A percentile compares a stretch with the other conserved stretches of the same genome.
Evolutionary conservation across 92 coral and sea anemone species (phyloP).

Genomic region (Umimayanthus kanabou): DNA sequence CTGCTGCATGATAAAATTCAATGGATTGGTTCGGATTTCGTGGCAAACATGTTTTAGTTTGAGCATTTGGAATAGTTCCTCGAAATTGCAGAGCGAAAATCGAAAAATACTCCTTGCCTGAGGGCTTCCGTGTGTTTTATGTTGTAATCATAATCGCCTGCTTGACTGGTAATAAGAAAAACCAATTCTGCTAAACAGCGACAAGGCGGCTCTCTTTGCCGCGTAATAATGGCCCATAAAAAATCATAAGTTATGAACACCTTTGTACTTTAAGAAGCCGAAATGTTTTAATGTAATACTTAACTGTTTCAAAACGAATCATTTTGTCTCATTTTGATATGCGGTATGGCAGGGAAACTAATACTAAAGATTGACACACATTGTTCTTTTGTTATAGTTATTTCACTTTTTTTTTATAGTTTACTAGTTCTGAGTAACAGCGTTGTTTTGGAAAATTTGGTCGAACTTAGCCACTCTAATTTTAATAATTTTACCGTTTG

Average conservation of each 20-base stretch:
- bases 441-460: neutral
- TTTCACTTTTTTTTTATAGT: too few species aligned
- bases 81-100: neutral
- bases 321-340: too few species aligned
- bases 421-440: neutral
- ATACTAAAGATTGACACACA: too few species aligned
- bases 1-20: neutral
- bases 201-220: neutral
- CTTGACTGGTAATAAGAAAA: too few species aligned
- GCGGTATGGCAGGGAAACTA: too few species aligned
- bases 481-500: too few species aligned
- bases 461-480: too few species aligned
- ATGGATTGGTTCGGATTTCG: neutral
- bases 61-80: neutral
- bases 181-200: neutral
- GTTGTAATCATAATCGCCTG: neutral
- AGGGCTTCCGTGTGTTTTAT: neutral
- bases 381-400: too few species aligned
- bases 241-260: neutral
- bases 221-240: neutral
- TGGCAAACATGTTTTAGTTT: neutral
- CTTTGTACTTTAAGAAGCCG: neutral
- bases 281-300: too few species aligned
- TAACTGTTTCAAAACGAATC: too few species aligned
- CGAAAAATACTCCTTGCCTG: neutral